Percentiles rank a stretch among this genome's conserved stretches.
Conservation (phyloP, 2,797 vertebrate genomes). For the Mionectes olivaceus region DNA sequence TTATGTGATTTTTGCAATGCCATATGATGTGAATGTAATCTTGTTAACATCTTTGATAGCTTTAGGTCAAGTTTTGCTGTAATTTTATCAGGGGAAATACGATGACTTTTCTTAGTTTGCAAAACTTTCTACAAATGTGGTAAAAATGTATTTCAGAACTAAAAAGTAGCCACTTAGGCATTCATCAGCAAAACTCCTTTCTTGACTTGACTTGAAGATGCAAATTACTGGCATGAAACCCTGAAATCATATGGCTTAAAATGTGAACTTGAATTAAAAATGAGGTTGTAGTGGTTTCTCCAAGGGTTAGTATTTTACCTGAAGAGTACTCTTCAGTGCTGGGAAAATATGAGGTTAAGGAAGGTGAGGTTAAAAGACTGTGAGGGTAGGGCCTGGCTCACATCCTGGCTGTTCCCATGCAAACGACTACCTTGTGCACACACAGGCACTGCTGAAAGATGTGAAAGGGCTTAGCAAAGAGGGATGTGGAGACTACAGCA, state of each 20-base stretch:
- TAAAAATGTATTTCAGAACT: neutral
- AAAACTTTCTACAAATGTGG: neutral
- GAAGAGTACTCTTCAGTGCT: neutral
- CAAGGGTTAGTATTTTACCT: neutral
- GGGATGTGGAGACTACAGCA: too few species aligned
- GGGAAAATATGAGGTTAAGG: neutral
- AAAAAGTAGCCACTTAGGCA: neutral
- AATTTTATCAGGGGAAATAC: neutral
- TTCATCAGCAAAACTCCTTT: neutral
- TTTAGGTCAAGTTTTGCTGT: neutral
- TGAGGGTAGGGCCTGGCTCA: neutral
- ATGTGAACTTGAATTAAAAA: neutral
- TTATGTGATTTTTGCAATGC: slow-evolving; percentile 27
- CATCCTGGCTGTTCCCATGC: neutral
- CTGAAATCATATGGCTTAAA: neutral
- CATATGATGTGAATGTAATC: neutral
- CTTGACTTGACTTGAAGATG: neutral
- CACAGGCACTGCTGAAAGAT: neutral
- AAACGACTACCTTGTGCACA: neutral
- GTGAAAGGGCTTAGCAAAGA: neutral
- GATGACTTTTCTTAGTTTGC: neutral
- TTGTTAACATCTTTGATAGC: neutral
- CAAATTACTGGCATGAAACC: neutral
- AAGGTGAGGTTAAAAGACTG: neutral
- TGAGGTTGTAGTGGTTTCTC: neutral